Evolutionary conservation across 37 sponge, comb jelly and placozoan species (phyloP).

Genomic region (Petrosia ficiformis): DNA sequence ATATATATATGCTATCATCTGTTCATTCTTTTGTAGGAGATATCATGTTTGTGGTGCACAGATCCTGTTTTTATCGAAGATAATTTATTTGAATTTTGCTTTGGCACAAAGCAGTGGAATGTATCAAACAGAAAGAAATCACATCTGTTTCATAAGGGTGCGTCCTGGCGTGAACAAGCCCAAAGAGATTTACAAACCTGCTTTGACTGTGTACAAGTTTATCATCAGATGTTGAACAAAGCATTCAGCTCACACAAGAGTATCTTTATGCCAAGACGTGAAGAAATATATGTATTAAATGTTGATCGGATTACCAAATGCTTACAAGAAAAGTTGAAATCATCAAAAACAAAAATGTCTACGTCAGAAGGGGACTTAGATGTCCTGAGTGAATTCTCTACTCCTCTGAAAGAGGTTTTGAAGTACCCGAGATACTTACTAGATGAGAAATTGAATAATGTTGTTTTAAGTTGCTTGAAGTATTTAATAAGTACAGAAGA

Average conservation of each 20-base stretch:
- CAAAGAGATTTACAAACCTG: not conserved
- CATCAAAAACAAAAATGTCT: not conserved
- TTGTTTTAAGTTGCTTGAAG: slow-evolving; percentile 5
- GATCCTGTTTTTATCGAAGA: slow-evolving; percentile 1
- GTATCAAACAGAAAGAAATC: no score
- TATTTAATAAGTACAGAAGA: not conserved
- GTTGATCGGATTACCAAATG: no score
- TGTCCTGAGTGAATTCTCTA: no score
- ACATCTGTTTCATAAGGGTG: not conserved
- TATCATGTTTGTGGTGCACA: slow-evolving; percentile 25
- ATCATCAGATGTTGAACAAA: slow-evolving; percentile 8
- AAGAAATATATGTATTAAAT: no score
- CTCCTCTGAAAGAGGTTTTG: slow-evolving; percentile 31
- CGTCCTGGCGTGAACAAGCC: slow-evolving; percentile 23
- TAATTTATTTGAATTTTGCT: no score
- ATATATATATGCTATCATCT: no score
- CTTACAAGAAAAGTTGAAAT: not conserved
- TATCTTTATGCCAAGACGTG: no score
- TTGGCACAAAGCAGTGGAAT: no score
- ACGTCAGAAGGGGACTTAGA: not conserved
- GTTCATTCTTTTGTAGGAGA: no score
- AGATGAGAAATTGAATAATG: not conserved
- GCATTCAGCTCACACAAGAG: not conserved
- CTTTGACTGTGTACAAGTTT: slow-evolving; percentile 15
- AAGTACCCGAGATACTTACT: slow-evolving; percentile 26